Percentiles rank a stretch among this genome's conserved stretches.
Evolutionary conservation across 1,140 invertebrate species (phyloP).

Genomic region (Leptopilina clavipes): DNA sequence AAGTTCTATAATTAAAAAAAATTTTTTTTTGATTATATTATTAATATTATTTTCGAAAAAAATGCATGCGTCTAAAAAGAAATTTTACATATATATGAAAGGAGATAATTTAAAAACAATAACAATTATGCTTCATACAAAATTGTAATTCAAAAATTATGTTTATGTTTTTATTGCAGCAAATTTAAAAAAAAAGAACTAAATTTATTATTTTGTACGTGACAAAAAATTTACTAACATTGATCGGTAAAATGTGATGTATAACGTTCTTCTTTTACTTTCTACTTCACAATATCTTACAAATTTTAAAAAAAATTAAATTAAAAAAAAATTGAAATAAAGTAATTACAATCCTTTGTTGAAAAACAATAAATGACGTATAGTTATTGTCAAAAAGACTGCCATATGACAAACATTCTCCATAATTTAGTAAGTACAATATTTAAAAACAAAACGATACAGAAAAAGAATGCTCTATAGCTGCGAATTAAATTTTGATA

Average conservation of each 20-base stretch:
- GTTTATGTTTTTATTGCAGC: conserved; percentile 29
- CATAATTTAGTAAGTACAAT: conserved; percentile 19
- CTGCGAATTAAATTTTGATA: conserved; percentile 8
- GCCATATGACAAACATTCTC: conserved; percentile 23
- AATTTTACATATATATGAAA: background rate
- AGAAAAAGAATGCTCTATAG: conserved; percentile 3
- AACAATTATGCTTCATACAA: conserved; percentile 24
- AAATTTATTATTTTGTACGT: background rate
- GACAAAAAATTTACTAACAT: conserved; percentile 11
- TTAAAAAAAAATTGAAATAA: background rate
- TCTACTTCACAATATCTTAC: conserved; percentile 30
- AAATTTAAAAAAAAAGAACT: conserved; percentile 21
- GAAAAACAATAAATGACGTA: background rate
- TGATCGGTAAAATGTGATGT: conserved; percentile 16
- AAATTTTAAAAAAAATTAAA: background rate
- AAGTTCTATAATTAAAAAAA: no score
- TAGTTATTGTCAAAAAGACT: conserved; percentile 28
- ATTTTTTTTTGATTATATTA: no score
- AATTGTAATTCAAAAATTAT: conserved; percentile 31
- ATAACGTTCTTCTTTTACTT: background rate
- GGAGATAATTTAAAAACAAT: background rate
- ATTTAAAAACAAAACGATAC: conserved; percentile 12
- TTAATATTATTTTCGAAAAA: no score
- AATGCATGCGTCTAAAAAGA: background rate
- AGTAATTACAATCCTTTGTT: conserved; percentile 14